Evolutionary conservation across 2,797 vertebrate species (phyloP), one percentile per base, ranked within the genome.

Genomic region (Scleropages formosus): DNA sequence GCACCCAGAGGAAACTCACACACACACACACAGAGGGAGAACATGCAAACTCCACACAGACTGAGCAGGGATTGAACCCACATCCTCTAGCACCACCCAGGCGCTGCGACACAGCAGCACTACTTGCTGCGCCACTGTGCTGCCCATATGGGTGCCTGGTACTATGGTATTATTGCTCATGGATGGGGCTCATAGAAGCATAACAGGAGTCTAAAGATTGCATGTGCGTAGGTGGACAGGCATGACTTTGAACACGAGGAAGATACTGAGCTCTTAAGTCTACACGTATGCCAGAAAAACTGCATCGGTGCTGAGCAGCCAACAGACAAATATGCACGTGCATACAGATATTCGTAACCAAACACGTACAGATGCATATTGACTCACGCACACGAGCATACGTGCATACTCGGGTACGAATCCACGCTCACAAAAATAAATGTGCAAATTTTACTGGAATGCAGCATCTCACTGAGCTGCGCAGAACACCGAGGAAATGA

Each of bases 241-340:
- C 31, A 39, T 39, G 31, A 39, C 31, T 2, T 6, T 6, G 6
- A 39, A 13, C 47, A 69, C 49, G 66, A 22, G 20, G 51, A 46
- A 16, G 66, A 47, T 8, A 46, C 67, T 53, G 67, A 26, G 46
- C 69, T 46, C 27, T 18, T 16, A 9, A 9, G 31, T 66, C 26
- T 1, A 11, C 13, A 16, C 44, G 49, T 39, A 27, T 27, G 15
- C 11, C 12, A 65, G 22, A n/a, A 31, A 66, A 4, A 63, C 82
- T 77, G 74, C 75, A 15, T 74, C 75, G 58, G 39, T 72, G 61
- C 9, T 58, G 80, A 72, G 20, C 81, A 60, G 20, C 75, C 82
- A 66, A 77, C 63, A 64, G 78, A 80, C 81, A 79, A 81, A 74
- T 73, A 53, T 77, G 80, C 60, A 79, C 70, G 84, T 75, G 82